Evolutionary conservation across 1,140 invertebrate species (phyloP), one percentile per base, ranked within the genome.

Genomic region (Samia ricini): DNA sequence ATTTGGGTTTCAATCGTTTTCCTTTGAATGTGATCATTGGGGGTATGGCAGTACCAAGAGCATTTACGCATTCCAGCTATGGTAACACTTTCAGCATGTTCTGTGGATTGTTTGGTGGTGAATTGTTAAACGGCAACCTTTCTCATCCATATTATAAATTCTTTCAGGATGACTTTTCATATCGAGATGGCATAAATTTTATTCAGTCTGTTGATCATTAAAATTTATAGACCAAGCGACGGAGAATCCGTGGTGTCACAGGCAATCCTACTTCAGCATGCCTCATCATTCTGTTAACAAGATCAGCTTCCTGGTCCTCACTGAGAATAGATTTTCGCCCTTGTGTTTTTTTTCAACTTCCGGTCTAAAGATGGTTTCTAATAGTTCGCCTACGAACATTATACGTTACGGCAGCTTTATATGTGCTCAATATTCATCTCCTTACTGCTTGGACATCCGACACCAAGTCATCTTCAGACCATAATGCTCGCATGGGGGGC

Each of bases 11-110:
- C 51, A 79, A 61, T 21, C 80, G 56, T 75, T 78, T 77, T 0
- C 74, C 75, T 20, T 83, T 76, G 63, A 74, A 79, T 22, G 76
- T 64, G 24, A 73, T 67, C 72, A 76, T 80, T 21, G 72, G 77
- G 56, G 81, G 81, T 64, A 77, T 65, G 15, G 61, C 33, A 48
- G 21, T 74, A 50, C 70, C 76, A 54, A 72, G 15, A 19, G 71
- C 74, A 69, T 74, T 79, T 2, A 73, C 76, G 79, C 79, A 89
- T 18, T n/a, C 71, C 74, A 1, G 83, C 83, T 21, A 90, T 71
- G 8, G 87, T 90, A n/a, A 88, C 79, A 60, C 75, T 90, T 75
- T 88, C 74, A 48, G 72, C 79, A 60, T 89, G 83, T 74, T 91
- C 78, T 0, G 71, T 65, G 15, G 81, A 76, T 18, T 80, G 62